phyloP scores from a whole-genome alignment of 1,140 invertebrate genomes.

The Lethrus apterus region DNA sequence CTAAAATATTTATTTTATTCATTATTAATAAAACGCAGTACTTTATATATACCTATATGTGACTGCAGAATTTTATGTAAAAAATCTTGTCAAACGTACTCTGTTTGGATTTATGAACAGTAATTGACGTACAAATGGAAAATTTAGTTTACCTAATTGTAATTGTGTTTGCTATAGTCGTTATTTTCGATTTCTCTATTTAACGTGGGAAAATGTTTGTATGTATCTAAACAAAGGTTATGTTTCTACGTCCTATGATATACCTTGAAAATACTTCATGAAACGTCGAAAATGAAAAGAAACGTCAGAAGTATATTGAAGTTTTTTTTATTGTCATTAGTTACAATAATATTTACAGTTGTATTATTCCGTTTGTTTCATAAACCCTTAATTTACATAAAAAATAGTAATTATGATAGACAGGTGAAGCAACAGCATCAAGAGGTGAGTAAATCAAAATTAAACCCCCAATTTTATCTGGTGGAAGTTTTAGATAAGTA shows the following conservation, averaged over 20 bases:
- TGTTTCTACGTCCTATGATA: background rate
- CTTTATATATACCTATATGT: no score
- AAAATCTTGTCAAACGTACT: background rate
- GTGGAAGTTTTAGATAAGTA: slow-evolving; percentile 20
- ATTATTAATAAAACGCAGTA: background rate
- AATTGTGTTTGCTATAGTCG: background rate
- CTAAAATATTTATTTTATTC: background rate
- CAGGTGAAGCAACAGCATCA: slow-evolving; percentile 1
- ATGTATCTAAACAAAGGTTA: slow-evolving; percentile 1
- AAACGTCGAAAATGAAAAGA: slow-evolving; percentile 31
- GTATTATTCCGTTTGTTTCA: slow-evolving; percentile 31
- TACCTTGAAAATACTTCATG: slow-evolving; percentile 4
- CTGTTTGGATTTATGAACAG: slow-evolving; percentile 8
- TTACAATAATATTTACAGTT: slow-evolving; percentile 33
- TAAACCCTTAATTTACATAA: slow-evolving; percentile 3
- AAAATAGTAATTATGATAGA: background rate
- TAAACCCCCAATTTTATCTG: background rate
- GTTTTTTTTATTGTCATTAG: slow-evolving; percentile 31
- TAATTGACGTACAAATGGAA: slow-evolving; percentile 1
- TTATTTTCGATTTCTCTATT: background rate
- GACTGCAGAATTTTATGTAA: no score
- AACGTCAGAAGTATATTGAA: slow-evolving; percentile 37
- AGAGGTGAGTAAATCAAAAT: slow-evolving; percentile 8
- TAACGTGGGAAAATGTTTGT: background rate
- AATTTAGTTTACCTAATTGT: background rate